Evolutionary conservation across 1,140 invertebrate species (phyloP), one percentile per base, ranked within the genome.

Genomic region (Cheumatopsyche charites): DNA sequence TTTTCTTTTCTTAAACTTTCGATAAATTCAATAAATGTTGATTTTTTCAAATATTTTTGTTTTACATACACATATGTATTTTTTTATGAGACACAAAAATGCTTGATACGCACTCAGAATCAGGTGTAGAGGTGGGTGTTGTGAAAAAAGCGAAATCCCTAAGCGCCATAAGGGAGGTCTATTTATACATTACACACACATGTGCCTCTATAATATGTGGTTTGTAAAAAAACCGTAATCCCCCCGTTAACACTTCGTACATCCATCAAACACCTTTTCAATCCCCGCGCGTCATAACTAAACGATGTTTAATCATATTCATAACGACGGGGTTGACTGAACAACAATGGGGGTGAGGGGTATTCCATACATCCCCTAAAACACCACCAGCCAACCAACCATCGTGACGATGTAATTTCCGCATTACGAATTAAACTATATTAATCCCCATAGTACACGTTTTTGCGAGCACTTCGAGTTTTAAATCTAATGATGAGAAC

Each of bases 261-360:
- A 66, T 66, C 63, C 42, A 66, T 47, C 63, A 66, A 47, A 66
- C 63, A 66, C 63, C 36, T 66, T 68, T 55, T 68, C 66, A 55
- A 52, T 71, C 70, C 70, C 70, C 42, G 19, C 41, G 61, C 45
- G 62, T 41, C 47, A 49, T 71, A 71, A 68, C 66, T 68, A 68
- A 68, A 68, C 66, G 66, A 47, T 72, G 62, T 72, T 72, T 66
- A 66, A 72, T 72, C 70, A 72, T 72, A 72, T 72, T 72, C 70
- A 72, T 65, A 72, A 72, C 63, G 52, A 15, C 70, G 52, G 47
- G 70, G 62, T 66, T 61, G 62, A 47, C 42, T 61, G 55, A 58
- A 58, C 36, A 72, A 72, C 70, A 72, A 72, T 72, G 63, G 62
- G 63, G 70, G 17, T 17, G 29, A 36, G 29, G 29, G 29, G 29